A percentile compares a stretch with the other conserved stretches of the same genome.
Conservation (phyloP, 2,888 invertebrate species). For the Xestia sexstrigata region DNA sequence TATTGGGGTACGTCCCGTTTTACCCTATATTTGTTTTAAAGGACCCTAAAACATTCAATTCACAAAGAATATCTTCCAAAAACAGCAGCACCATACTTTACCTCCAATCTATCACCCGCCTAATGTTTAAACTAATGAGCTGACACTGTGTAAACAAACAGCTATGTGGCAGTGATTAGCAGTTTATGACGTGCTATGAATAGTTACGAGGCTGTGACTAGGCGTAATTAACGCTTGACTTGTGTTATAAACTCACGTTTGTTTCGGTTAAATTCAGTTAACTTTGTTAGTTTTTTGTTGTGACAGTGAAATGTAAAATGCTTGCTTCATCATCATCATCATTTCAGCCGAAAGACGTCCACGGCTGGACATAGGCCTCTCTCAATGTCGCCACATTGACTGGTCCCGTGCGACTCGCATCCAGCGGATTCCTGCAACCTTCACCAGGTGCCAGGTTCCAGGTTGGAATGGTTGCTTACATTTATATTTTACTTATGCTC, state of each 20-base stretch:
- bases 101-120: slow-evolving; percentile 17
- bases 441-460: no score
- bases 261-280: slow-evolving; percentile 23
- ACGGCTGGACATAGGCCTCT: no score
- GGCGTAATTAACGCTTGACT: slow-evolving; percentile 53
- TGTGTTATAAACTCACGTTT: slow-evolving; percentile 32
- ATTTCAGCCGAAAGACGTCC: no score
- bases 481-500: neutral
- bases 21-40: neutral
- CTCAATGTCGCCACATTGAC: no score
- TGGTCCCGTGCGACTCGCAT: no score
- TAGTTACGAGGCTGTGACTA: slow-evolving; percentile 57
- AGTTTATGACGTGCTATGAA: slow-evolving; percentile 61
- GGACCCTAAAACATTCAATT: neutral
- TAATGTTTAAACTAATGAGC: slow-evolving; percentile 57
- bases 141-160: slow-evolving; percentile 56
- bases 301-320: neutral
- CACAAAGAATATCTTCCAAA: neutral
- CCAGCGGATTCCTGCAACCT: no score
- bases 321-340: no score
- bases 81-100: neutral
- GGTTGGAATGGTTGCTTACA: neutral
- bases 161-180: slow-evolving; percentile 53
- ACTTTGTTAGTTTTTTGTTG: slow-evolving; percentile 5
- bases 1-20: no score